Base-by-base conservation (phyloP, 2,113 vertebrate genomes). In the Mungos mungo region DNA sequence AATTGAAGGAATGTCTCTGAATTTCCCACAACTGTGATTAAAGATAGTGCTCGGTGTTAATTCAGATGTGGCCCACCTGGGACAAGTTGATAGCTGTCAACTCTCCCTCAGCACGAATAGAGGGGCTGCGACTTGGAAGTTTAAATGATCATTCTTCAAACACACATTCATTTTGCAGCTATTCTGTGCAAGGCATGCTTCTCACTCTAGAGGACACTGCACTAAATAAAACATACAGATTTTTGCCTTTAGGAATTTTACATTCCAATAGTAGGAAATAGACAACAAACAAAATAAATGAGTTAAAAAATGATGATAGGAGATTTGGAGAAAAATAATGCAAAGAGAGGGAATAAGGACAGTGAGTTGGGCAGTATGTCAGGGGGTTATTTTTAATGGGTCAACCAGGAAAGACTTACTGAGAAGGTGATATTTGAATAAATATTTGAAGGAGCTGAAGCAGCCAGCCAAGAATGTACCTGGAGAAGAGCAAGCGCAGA, bases 281-380 rank as follows among this genome's bases (percentile, higher is more conserved):
- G 23, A 79, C n/a, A 69, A 88, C 60, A 45, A 76, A 83, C 60
- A 45, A 63, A 81, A 81, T 31, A 47, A 84, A 18, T 33, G 33
- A 71, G 12, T n/a, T 80, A 47, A 35, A 89, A 52, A 35, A 88
- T 35, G 47, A 13, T 80, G 47, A 31, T 31, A 45, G 11, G 2
- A 69, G 7, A 71, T 92, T 92, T 74, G 88, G 79, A 89, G 54
- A 80, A 79, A 95, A 93, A n/a, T 16, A 71, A 76, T n/a, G 21
- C 29, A 83, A 66, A 84, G 7, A 83, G 63, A 65, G 13, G n/a
- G 50, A 80, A 52, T 66, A 50, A 92, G 18, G 69, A 68, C 10
- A 63, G 77, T 50, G 71, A 84, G 19, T 12, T 21, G 21, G 35
- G 35, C 33, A 68, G 41, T 6, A 35, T 31, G 31, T 15, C 29